Evolutionary conservation across 2,113 vertebrate genomes (phyloP).

Genomic region (Maccullochella peelii): DNA sequence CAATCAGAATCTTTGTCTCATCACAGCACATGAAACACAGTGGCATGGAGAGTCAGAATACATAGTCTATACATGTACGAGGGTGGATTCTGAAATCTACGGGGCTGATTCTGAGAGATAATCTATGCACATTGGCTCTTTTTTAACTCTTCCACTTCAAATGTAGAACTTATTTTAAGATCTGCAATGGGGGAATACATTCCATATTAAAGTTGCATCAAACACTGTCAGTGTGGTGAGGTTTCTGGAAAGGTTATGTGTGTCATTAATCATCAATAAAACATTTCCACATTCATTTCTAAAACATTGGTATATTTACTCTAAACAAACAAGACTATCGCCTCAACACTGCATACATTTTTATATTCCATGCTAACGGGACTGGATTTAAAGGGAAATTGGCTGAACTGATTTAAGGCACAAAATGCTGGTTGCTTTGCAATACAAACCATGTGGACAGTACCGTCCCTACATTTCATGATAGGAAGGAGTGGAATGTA

Average conservation of each 20-base stretch:
- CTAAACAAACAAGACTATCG: background rate
- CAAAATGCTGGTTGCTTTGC: background rate
- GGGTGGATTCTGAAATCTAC: constrained; percentile 1
- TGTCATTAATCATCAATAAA: constrained; percentile 21
- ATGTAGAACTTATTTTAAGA: constrained; percentile 24
- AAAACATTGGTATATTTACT: constrained; percentile 1
- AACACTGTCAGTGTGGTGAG: constrained; percentile 11
- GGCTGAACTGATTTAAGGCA: background rate
- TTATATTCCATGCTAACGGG: background rate
- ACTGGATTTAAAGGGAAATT: background rate
- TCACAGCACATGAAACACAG: background rate
- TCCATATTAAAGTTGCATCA: constrained; percentile 37
- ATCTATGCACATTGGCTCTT: constrained; percentile 3
- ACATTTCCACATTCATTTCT: background rate
- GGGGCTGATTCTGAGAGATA: background rate
- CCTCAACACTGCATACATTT: background rate
- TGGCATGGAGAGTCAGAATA: background rate
- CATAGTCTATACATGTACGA: background rate
- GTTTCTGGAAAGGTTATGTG: background rate
- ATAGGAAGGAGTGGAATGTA: background rate
- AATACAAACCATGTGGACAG: background rate
- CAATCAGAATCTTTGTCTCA: background rate
- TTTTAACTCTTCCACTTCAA: constrained; percentile 29
- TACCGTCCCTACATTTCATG: background rate
- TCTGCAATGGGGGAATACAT: constrained; percentile 15